A percentile compares a stretch with the other conserved stretches of the same genome.
Conservation (phyloP, 2,797 vertebrate genomes). For the Acanthopagrus latus region DNA sequence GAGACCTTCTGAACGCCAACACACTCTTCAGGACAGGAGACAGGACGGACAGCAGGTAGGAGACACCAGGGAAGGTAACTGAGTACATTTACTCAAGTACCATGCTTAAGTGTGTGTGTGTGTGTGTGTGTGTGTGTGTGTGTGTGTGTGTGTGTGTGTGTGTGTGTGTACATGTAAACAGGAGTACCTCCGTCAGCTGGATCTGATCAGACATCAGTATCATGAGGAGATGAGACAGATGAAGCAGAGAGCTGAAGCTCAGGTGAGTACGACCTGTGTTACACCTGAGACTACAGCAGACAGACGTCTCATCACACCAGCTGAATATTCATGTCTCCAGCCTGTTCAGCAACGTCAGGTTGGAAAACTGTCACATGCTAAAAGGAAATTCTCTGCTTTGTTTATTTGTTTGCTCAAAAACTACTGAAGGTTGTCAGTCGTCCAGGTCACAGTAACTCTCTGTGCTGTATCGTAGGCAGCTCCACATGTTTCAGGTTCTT, state of each 20-base stretch:
- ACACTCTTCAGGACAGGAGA: slow-evolving; percentile 61
- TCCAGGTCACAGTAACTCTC: too few relatives aligned
- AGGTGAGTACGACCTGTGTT: slow-evolving; percentile 62
- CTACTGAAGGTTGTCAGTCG: too few relatives aligned
- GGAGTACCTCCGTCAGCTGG: slow-evolving; percentile 91
- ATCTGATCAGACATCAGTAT: slow-evolving; percentile 91
- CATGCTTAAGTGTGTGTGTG: not conserved
- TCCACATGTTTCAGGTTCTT: too few relatives aligned
- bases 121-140: not conserved
- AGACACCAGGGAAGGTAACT: not conserved
- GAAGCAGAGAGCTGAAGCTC: slow-evolving; percentile 80
- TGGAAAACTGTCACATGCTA: too few relatives aligned
- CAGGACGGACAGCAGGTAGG: slow-evolving; percentile 76
- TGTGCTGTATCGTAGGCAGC: too few relatives aligned
- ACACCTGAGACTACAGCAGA: too few relatives aligned
- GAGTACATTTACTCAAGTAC: not conserved
- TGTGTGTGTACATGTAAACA: slow-evolving; percentile 56
- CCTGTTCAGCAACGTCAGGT: too few relatives aligned
- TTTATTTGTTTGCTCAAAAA: too few relatives aligned
- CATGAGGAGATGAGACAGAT: slow-evolving; percentile 86
- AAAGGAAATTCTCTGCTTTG: too few relatives aligned
- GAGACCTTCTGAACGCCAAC: slow-evolving; percentile 54
- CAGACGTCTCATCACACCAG: too few relatives aligned
- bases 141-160: not conserved
- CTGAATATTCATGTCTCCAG: too few relatives aligned